phyloP scores from a whole-genome alignment of 2,888 invertebrate species.

The Margaritifera margaritifera region DNA sequence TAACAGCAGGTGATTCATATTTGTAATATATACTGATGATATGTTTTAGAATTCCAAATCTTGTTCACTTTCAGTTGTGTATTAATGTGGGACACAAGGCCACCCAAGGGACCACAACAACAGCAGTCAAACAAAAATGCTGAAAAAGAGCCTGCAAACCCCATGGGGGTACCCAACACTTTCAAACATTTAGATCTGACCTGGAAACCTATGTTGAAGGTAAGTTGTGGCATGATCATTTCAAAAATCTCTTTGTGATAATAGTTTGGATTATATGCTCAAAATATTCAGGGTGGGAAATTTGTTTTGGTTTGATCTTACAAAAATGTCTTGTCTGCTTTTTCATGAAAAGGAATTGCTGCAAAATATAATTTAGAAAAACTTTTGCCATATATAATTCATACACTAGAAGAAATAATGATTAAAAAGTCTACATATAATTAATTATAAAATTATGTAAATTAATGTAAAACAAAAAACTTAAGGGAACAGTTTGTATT shows the following conservation, averaged over 20 bases:
- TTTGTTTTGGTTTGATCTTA: no score
- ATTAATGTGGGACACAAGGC: conserved; percentile 70
- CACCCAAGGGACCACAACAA: conserved; percentile 58
- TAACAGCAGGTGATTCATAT: neutral
- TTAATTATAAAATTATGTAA: no score
- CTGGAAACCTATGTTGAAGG: conserved; percentile 72
- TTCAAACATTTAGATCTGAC: conserved; percentile 71
- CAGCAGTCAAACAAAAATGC: conserved; percentile 41
- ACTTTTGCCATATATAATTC: no score
- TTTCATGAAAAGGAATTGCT: no score
- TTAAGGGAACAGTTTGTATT: no score
- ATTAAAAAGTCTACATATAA: no score
- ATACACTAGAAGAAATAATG: no score
- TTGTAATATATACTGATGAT: neutral
- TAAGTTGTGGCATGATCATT: conserved; percentile 21
- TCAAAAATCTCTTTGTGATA: neutral
- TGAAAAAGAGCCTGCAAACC: conserved; percentile 53
- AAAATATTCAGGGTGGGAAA: no score
- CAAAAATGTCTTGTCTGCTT: no score
- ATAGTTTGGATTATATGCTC: no score
- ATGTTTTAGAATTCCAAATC: neutral
- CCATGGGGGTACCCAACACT: conserved; percentile 68
- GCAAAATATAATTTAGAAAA: no score
- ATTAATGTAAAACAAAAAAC: no score
- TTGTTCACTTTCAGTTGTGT: conserved; percentile 56